phyloP scores from a whole-genome alignment of 2,888 invertebrate species.

The Sphaeridia pumilis region DNA sequence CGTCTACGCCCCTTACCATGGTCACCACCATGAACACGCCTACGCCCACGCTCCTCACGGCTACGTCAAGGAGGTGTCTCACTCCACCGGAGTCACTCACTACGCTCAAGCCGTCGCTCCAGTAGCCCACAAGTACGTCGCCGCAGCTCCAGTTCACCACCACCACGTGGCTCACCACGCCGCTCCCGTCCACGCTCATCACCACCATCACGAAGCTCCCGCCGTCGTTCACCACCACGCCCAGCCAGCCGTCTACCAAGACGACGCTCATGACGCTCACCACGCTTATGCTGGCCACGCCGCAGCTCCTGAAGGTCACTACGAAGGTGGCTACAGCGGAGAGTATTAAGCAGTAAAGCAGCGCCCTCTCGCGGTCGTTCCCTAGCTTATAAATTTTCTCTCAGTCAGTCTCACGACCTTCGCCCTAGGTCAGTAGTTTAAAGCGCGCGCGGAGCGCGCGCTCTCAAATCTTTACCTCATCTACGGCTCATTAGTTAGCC shows the following conservation, averaged over 20 bases:
- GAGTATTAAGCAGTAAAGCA: neutral
- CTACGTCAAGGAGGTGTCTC: conserved; percentile 12
- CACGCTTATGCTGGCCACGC: conserved; percentile 3
- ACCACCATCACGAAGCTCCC: neutral
- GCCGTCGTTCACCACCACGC: neutral
- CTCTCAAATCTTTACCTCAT: too few species aligned
- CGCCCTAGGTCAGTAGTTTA: too few species aligned
- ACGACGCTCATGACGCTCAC: neutral
- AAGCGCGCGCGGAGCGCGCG: too few species aligned
- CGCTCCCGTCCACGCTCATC: neutral
- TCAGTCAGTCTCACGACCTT: too few species aligned
- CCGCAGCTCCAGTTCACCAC: neutral
- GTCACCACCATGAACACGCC: conserved; percentile 7
- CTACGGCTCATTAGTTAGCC: too few species aligned
- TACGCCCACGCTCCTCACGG: conserved; percentile 8
- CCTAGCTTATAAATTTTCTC: neutral
- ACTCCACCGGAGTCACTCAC: conserved; percentile 13
- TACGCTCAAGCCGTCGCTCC: conserved; percentile 12
- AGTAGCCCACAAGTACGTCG: conserved; percentile 5
- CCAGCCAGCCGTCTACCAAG: too few species aligned
- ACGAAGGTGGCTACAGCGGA: conserved; percentile 1
- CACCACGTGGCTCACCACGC: conserved; percentile 7
- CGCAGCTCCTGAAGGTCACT: too few species aligned
- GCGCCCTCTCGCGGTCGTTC: too few species aligned
- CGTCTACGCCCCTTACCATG: conserved; percentile 3